Evolutionary conservation across 2,113 vertebrate genomes (phyloP).

Genomic region (Alligator mississippiensis): DNA sequence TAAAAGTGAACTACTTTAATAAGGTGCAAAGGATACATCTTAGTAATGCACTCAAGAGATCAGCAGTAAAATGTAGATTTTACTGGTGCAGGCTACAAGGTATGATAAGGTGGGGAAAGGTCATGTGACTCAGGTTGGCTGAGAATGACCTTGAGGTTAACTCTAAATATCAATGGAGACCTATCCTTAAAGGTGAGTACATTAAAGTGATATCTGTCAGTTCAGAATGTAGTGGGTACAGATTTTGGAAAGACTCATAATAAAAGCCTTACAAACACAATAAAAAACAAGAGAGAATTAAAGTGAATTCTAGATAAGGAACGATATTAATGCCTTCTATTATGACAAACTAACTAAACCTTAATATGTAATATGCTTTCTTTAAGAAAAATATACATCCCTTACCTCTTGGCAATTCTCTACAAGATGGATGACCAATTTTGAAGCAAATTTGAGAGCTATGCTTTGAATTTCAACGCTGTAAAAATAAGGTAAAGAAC

Average conservation of each 20-base stretch:
- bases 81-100: too few relatives aligned
- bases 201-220: not conserved
- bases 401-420: conserved; percentile 81
- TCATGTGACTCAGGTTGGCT: too few relatives aligned
- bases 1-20: too few relatives aligned
- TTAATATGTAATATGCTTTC: not conserved
- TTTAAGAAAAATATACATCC: not conserved
- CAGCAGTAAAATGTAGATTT: too few relatives aligned
- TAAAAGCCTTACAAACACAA: not conserved
- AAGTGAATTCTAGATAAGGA: not conserved
- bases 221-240: not conserved
- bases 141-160: too few relatives aligned
- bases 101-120: too few relatives aligned
- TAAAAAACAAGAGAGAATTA: not conserved
- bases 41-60: too few relatives aligned
- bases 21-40: too few relatives aligned
- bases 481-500: conserved; percentile 63
- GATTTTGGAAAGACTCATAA: not conserved
- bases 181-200: not conserved
- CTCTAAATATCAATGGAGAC: too few relatives aligned
- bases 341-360: not conserved
- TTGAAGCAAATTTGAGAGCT: conserved; percentile 87
- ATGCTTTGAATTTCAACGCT: conserved; percentile 89
- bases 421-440: conserved; percentile 79
- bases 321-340: not conserved